A percentile compares a stretch with the other conserved stretches of the same genome.
Evolutionary conservation across 1,140 invertebrate genomes (phyloP).

Genomic region (Arctopsyche grandis): DNA sequence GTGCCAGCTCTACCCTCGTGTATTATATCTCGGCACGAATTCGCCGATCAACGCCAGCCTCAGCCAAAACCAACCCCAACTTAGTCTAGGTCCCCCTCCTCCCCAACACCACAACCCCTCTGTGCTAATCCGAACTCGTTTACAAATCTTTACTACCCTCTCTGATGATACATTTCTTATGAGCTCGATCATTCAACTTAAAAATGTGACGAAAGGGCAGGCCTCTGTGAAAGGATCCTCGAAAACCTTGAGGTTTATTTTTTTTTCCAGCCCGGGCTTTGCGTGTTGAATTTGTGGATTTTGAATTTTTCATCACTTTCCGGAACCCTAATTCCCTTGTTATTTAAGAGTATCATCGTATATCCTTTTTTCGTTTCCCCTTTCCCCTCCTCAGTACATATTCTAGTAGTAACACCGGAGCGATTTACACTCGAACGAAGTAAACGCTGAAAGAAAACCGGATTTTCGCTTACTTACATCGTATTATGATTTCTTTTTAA

Average conservation of each 20-base stretch:
- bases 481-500: conserved; percentile 2
- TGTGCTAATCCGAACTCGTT: not conserved
- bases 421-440: conserved; percentile 5
- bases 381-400: not conserved
- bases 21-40: conserved; percentile 5
- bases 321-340: not conserved
- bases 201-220: too few species aligned
- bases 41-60: conserved; percentile 6
- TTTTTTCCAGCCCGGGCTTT: not conserved
- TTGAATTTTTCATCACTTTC: not conserved
- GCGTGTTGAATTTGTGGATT: not conserved
- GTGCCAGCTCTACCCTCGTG: conserved; percentile 16
- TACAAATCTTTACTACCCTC: too few species aligned
- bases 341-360: conserved; percentile 5
- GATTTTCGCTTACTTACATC: not conserved
- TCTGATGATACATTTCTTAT: too few species aligned
- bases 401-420: not conserved
- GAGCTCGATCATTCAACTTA: too few species aligned
- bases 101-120: not conserved
- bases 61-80: not conserved
- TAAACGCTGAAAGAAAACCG: not conserved
- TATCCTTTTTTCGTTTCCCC: not conserved
- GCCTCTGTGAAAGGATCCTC: too few species aligned
- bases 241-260: too few species aligned
- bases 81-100: not conserved